phyloP scores from a whole-genome alignment of 2,113 vertebrate genomes.

The Nymphicus hollandicus region DNA sequence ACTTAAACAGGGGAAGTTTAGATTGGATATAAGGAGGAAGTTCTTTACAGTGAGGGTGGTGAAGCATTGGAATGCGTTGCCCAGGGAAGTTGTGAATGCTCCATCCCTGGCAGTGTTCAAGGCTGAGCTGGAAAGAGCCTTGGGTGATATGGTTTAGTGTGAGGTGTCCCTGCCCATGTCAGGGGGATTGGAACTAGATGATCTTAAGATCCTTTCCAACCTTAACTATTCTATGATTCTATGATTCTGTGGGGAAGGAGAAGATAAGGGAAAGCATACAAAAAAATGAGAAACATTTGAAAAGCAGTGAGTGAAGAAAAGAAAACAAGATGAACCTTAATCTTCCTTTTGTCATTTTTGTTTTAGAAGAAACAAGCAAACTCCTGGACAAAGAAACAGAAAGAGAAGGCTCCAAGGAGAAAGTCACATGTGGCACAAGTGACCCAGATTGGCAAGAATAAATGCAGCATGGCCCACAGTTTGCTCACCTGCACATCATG shows the following conservation, averaged over 20 bases:
- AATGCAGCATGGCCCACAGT: background rate
- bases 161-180: background rate
- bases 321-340: background rate
- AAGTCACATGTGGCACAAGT: background rate
- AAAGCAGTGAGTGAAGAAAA: background rate
- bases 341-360: background rate
- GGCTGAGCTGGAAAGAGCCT: background rate
- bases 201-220: background rate
- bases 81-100: too few species aligned
- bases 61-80: too few species aligned
- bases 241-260: background rate
- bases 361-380: background rate
- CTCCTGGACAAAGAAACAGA: background rate
- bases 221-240: background rate
- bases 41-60: too few species aligned
- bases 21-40: too few species aligned
- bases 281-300: background rate
- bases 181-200: background rate
- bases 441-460: background rate
- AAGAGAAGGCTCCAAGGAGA: background rate
- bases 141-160: background rate
- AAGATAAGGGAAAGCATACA: fast-evolving
- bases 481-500: background rate
- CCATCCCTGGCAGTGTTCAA: background rate
- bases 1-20: too few species aligned